Base-by-base conservation (phyloP, 2,888 invertebrate genomes). In the Volucella inflata region DNA sequence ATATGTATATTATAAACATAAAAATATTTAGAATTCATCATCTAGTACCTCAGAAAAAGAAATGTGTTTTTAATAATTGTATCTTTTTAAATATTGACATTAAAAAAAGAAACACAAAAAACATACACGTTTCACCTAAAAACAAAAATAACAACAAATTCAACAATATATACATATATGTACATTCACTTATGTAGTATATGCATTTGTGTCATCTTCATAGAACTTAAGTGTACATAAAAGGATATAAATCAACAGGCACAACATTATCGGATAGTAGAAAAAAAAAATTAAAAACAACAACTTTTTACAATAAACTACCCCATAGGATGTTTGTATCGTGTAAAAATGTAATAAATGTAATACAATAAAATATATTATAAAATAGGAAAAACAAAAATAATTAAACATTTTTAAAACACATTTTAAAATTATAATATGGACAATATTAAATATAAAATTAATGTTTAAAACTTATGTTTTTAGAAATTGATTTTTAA, bases 371-470 rank as follows among this genome's bases (percentile, higher is more conserved):
- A 30, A 30, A 0, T 30, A 30, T 30, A 30, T 21, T 2, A 21
- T 21, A 6, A 30, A 30, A 30, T 1, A 30, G 30, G 30, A 48
- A 75, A 46, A 70, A 40, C 42, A 44, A 44, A 77, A 53, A 8
- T 53, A 62, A 55, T 64, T 57, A 53, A 68, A n/a, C 36, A 38
- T 30, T 51, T 68, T 40, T 40, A 16, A 68, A n/a, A 62, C n/a
- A 59, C 62, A 64, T 70, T 64, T 68, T 70, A 30, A 50, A 70
- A 65, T 51, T 74, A 75, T 84, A 60, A 65, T 75, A 84, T 67
- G 51, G 84, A 84, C 84, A 84, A 84, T 84, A 84, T 84, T 75
- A 80, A 79, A 9, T 80, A 62, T 80, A 80, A 30, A 30, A 80
- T 55, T 60, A 62, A 55, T 0, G n/a, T 11, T 36, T 53, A 60